Conservation (phyloP, 1,140 invertebrate genomes). For the Holotrichia oblita region DNA sequence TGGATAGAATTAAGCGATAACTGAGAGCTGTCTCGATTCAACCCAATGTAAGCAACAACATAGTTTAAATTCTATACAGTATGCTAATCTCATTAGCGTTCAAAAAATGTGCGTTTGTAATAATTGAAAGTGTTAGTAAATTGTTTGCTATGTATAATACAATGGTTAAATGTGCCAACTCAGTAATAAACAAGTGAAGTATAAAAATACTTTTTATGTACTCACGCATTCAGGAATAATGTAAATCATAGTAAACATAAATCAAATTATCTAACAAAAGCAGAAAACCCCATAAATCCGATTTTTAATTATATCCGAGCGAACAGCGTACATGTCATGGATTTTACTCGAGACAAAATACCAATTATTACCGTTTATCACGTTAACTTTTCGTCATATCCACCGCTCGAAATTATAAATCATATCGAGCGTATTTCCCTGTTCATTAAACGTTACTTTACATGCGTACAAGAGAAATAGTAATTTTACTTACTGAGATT, state of each 20-base stretch:
- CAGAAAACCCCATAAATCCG: not conserved
- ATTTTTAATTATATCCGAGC: slow-evolving; percentile 3
- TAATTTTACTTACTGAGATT: not conserved
- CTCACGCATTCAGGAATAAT: not conserved
- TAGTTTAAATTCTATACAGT: no score
- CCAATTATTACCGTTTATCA: not conserved
- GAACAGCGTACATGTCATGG: not conserved
- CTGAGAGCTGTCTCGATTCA: no score
- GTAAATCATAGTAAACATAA: not conserved
- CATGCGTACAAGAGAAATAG: not conserved
- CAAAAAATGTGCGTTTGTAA: no score
- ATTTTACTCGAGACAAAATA: not conserved
- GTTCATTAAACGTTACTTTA: not conserved
- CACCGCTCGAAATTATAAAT: not conserved
- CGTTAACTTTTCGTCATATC: not conserved
- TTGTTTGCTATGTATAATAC: no score
- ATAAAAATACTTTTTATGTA: no score
- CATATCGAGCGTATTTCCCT: not conserved
- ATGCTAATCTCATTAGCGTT: no score
- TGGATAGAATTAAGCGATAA: no score
- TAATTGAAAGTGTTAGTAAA: no score
- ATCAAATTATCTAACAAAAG: not conserved
- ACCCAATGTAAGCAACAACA: no score
- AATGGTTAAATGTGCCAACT: no score
- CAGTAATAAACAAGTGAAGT: no score